phyloP scores from a whole-genome alignment of 2,797 vertebrate genomes.

The Enteromius afrohamiltoni region DNA sequence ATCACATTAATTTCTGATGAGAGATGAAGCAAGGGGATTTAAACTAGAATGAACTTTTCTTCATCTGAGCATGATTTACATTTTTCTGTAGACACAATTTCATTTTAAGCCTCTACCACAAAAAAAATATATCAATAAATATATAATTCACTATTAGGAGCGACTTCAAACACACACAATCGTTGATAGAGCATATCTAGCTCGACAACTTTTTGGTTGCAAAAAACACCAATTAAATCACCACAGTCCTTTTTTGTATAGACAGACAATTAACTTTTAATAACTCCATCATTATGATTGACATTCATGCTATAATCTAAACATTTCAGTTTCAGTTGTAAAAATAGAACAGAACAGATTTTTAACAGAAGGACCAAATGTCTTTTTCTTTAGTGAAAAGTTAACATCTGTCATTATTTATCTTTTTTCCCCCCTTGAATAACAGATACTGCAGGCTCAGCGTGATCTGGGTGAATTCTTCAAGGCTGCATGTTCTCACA shows the following conservation, averaged over 20 bases:
- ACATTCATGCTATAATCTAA: slow-evolving; percentile 3
- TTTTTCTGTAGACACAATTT: neutral
- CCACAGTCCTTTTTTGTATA: slow-evolving; percentile 19
- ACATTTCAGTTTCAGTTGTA: neutral
- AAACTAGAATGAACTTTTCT: slow-evolving; percentile 33
- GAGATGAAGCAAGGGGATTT: slow-evolving; percentile 20
- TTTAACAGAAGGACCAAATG: neutral
- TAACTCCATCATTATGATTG: slow-evolving; percentile 28
- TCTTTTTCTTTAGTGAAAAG: neutral
- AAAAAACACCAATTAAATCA: slow-evolving; percentile 37
- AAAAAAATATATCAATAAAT: slow-evolving; percentile 6
- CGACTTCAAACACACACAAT: neutral
- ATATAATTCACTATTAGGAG: neutral
- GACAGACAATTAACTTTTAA: slow-evolving; percentile 42
- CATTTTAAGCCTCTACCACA: neutral
- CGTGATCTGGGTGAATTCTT: neutral
- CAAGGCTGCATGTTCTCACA: neutral
- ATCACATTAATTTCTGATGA: slow-evolving; percentile 32
- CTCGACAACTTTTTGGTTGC: neutral
- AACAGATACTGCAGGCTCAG: neutral
- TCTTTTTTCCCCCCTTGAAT: neutral
- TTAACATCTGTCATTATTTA: slow-evolving; percentile 1
- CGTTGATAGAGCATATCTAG: neutral
- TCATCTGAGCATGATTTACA: neutral
- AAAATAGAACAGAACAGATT: neutral